Conservation (phyloP, 2,113 vertebrate genomes). For the Elaphurus davidianus region DNA sequence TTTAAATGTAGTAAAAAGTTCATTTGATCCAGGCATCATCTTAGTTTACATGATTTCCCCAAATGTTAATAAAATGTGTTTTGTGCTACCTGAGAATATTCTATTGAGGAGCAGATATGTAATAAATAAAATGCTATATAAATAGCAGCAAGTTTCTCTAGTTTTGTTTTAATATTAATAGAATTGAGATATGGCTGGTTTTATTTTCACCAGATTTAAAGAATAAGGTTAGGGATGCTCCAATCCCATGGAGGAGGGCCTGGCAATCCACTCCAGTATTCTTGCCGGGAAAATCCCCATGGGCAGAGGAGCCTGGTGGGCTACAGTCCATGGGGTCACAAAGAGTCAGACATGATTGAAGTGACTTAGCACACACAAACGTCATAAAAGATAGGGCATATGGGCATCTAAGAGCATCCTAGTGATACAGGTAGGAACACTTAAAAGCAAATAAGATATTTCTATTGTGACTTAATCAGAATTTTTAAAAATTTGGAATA, state of each 20-base stretch:
- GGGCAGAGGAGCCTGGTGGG: not conserved
- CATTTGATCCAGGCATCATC: not conserved
- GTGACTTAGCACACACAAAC: not conserved
- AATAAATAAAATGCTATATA: not conserved
- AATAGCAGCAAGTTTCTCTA: not conserved
- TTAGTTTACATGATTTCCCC: not conserved
- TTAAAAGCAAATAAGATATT: not conserved
- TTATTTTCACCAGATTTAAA: not conserved
- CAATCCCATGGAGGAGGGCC: not conserved
- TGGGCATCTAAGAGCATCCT: not conserved
- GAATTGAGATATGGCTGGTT: not conserved
- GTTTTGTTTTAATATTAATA: not conserved
- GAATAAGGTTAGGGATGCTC: not conserved
- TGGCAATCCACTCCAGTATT: not conserved
- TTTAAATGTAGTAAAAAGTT: not conserved
- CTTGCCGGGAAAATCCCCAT: not conserved
- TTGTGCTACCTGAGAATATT: not conserved
- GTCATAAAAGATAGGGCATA: not conserved
- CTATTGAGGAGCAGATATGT: not conserved
- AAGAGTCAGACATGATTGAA: not conserved
- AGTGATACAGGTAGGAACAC: not conserved
- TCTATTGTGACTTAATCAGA: not conserved
- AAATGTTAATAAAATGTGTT: not conserved
- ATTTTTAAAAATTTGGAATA: not conserved
- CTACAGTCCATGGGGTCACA: not conserved